Evolutionary conservation across 2,113 vertebrate genomes (phyloP).

Genomic region (Pseudolaguvia tuberculata): DNA sequence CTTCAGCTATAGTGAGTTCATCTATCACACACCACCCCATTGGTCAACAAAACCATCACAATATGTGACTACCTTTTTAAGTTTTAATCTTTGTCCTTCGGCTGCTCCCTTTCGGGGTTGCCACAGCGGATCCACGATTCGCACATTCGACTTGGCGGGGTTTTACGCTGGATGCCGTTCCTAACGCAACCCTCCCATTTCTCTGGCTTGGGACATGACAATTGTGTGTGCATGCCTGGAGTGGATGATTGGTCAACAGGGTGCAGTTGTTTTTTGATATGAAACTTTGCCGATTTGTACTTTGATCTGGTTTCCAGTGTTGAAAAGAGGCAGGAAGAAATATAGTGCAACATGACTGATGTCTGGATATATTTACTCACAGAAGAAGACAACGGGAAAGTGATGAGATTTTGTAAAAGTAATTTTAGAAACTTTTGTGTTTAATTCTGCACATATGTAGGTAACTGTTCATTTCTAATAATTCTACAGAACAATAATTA

Average conservation of each 20-base stretch:
- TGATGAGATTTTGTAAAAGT: slow-evolving; percentile 9
- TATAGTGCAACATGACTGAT: slow-evolving; percentile 4
- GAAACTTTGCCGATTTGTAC: slow-evolving; percentile 19
- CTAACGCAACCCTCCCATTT: too few species aligned
- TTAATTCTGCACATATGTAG: slow-evolving; percentile 34
- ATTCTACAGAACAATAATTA: background rate
- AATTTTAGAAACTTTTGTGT: slow-evolving; percentile 13
- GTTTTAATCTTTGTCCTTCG: too few species aligned
- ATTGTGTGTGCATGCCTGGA: background rate
- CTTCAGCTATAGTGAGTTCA: slow-evolving; percentile 26
- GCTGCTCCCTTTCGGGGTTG: too few species aligned
- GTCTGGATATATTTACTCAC: background rate
- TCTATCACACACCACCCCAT: slow-evolving; percentile 34
- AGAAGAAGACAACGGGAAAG: background rate
- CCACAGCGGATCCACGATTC: too few species aligned
- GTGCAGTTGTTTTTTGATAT: slow-evolving; percentile 7
- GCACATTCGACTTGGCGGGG: too few species aligned
- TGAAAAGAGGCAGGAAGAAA: slow-evolving; percentile 19
- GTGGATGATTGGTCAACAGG: background rate
- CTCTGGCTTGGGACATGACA: too few species aligned
- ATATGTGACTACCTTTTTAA: slow-evolving; percentile 31
- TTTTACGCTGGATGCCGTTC: too few species aligned
- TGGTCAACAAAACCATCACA: slow-evolving; percentile 20
- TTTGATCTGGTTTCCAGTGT: slow-evolving; percentile 4
- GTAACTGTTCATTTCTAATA: slow-evolving; percentile 10